Percentiles rank a stretch among this genome's conserved stretches.
Conservation (phyloP, 2,888 invertebrate genomes). For the Microdon myrmicae region DNA sequence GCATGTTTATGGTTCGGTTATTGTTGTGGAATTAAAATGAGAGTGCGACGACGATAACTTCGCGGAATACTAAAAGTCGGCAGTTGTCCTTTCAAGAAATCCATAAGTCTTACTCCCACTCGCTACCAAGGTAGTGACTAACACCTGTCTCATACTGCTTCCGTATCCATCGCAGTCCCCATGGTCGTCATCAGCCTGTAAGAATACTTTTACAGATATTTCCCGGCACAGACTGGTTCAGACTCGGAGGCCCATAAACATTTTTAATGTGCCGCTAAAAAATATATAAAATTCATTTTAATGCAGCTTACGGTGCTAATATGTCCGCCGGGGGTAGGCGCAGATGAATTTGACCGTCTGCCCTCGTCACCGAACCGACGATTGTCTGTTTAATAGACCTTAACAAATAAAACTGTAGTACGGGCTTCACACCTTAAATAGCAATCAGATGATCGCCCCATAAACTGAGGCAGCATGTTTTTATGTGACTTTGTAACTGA, state of each 20-base stretch:
- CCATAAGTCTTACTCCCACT: no score
- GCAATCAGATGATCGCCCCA: no score
- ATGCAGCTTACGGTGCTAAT: constrained; percentile 39
- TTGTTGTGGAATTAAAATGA: constrained; percentile 42
- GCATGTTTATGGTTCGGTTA: constrained; percentile 43
- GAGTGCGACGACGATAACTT: constrained; percentile 32
- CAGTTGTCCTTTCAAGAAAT: no score
- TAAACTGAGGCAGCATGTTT: no score
- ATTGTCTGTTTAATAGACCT: no score
- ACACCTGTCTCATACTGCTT: background rate
- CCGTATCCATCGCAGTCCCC: background rate
- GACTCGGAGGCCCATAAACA: constrained; percentile 38
- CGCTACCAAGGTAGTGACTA: no score
- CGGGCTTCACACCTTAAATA: no score
- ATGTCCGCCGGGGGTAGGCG: constrained; percentile 16
- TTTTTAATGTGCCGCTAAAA: constrained; percentile 40
- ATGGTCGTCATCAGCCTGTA: constrained; percentile 24
- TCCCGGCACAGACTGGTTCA: background rate
- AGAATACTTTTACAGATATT: background rate
- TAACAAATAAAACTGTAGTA: no score
- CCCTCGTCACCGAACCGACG: no score
- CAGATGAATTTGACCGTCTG: constrained; percentile 29
- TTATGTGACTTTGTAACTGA: no score
- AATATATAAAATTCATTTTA: constrained; percentile 31
- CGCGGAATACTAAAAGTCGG: constrained; percentile 33